Evolutionary conservation across 2,888 invertebrate species (phyloP).

Genomic region (Eristalis arbustorum): DNA sequence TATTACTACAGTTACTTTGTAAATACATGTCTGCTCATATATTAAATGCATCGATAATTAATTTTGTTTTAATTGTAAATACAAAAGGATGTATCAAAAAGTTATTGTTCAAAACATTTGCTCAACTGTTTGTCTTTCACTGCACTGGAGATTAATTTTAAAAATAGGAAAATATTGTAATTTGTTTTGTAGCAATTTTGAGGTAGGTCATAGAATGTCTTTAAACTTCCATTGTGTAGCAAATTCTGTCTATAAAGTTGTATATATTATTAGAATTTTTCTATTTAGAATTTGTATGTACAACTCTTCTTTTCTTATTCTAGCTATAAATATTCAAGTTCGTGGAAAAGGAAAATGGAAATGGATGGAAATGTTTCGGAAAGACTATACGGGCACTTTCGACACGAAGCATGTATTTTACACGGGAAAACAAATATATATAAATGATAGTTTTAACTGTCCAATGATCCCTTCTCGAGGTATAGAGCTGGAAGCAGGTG

Average conservation of each 20-base stretch:
- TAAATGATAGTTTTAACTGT: slow-evolving; percentile 76
- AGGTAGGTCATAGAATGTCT: no score
- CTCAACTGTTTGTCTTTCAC: no score
- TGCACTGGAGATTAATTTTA: no score
- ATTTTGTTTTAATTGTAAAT: background rate
- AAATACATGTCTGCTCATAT: background rate
- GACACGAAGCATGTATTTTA: slow-evolving; percentile 75
- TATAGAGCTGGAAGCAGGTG: slow-evolving; percentile 77
- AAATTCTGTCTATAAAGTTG: background rate
- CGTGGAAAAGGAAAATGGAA: slow-evolving; percentile 80
- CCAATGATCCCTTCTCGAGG: slow-evolving; percentile 78
- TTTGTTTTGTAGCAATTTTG: no score
- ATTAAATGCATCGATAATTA: background rate
- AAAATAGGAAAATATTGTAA: no score
- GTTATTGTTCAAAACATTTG: background rate
- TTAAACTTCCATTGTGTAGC: background rate
- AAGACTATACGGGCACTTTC: slow-evolving; percentile 71
- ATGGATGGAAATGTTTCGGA: slow-evolving; percentile 79
- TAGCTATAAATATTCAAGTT: slow-evolving; percentile 79
- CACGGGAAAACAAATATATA: slow-evolving; percentile 78
- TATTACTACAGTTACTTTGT: background rate
- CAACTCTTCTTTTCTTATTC: slow-evolving; percentile 42
- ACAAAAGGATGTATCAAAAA: background rate
- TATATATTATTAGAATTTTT: background rate
- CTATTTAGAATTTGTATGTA: background rate